Evolutionary conservation across 2,888 invertebrate species (phyloP), one percentile per base, ranked within the genome.

Genomic region (Teleiodes luculella): DNA sequence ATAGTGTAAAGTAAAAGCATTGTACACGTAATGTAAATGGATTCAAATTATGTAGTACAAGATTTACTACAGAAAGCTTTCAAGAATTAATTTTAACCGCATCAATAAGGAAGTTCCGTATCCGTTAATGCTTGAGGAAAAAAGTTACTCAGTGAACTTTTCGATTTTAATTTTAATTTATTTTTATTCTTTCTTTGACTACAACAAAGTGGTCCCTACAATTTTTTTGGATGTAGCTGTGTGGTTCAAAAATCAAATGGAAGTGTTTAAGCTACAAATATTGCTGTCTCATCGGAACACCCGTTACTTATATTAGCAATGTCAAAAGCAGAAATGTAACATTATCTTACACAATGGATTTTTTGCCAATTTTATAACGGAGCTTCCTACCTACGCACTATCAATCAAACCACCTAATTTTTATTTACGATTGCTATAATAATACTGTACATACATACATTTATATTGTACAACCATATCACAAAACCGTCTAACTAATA

Each of bases 321-420:
- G 51, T 55, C 55, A 55, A 50, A 55, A 46, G 4, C 51, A 41
- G 39, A 41, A 41, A 18, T 41, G 20, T 14, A 28, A 52, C 52
- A 55, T 51, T 51, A 46, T 55, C 18, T 52, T 33, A 51, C 28
- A 28, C 28, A 39, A 47, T 50, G 33, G 18, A 36, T 52, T 51
- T 54, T 55, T 52, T 52, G 49, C 35, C 41, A 49, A 54, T 43
- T 45, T 33, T 30, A 24, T 52, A 52, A 52, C 55, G 55, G 55
- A 10, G 6, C 50, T 16, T 18, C 18, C 39, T 11, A 20, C 18
- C 39, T 11, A 20, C 18, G 20, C 18, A 41, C 39, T 16, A 20
- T 11, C 16, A 11, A 41, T 41, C 39, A 41, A 41, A 2, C 35
- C 3, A 1, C n/a, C 6, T n/a, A n/a, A n/a, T n/a, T 4, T 24